Evolutionary conservation across 2,888 invertebrate species (phyloP).

Genomic region (Chrysomela aeneicollis): DNA sequence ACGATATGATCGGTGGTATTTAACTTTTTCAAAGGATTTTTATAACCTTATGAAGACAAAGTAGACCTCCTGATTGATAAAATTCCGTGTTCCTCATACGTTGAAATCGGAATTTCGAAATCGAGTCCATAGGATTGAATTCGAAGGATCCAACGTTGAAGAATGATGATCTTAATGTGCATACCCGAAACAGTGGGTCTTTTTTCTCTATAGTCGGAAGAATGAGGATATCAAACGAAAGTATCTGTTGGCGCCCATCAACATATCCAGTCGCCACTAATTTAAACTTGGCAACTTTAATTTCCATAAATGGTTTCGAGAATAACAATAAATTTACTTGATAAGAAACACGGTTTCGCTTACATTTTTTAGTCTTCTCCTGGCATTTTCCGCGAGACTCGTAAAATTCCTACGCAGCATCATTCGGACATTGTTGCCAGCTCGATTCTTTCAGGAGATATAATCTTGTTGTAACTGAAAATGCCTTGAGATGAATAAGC

Average conservation of each 20-base stretch:
- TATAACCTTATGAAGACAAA: no score
- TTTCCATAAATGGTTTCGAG: slow-evolving; percentile 15
- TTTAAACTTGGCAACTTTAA: neutral
- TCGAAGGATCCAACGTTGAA: neutral
- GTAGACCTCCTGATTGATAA: no score
- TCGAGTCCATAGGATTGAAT: no score
- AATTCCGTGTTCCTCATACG: neutral
- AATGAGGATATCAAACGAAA: slow-evolving; percentile 2
- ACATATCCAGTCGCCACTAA: neutral
- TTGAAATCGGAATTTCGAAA: neutral
- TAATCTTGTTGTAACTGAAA: no score
- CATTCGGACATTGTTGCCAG: neutral
- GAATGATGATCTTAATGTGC: neutral
- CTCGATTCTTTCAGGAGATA: neutral
- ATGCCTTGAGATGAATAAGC: no score
- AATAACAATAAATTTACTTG: slow-evolving; percentile 8
- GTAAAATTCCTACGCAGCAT: slow-evolving; percentile 19
- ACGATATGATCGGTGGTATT: no score
- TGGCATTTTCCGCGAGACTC: slow-evolving; percentile 14
- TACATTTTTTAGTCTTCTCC: slow-evolving; percentile 9
- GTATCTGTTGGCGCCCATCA: neutral
- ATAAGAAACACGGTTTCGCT: slow-evolving; percentile 16
- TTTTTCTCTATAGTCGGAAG: neutral
- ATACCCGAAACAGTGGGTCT: neutral
- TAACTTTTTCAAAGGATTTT: no score